These are phyloP conservation scores for Drosophila diplacantha DNA, from an alignment of 2,888 invertebrate genomes.

Conservation along the genomic window DNA sequence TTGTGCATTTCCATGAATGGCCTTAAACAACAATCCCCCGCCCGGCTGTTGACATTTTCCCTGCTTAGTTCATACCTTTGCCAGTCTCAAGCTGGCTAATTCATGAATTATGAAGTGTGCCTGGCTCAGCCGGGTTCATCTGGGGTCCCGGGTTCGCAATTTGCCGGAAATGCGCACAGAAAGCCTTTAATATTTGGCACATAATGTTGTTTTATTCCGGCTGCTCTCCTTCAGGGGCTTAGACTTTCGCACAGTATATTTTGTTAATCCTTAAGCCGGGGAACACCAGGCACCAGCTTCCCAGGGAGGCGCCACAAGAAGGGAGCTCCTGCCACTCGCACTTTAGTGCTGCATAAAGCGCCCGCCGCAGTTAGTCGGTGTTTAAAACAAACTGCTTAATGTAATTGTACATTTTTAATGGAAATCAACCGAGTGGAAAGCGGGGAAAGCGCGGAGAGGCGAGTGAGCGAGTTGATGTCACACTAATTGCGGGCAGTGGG, in stretches of 20 bases:
- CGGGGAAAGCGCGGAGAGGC: background rate
- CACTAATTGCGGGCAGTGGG: slow-evolving; percentile 9
- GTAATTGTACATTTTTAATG: slow-evolving; percentile 25
- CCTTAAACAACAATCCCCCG: background rate
- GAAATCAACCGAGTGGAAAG: slow-evolving; percentile 1
- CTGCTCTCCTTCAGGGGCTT: background rate
- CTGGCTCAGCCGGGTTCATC: slow-evolving; percentile 7
- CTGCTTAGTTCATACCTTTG: background rate
- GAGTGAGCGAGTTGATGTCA: slow-evolving; percentile 1
- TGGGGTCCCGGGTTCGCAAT: slow-evolving; percentile 4
- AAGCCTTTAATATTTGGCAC: background rate
- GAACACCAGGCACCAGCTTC: background rate
- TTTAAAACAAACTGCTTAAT: slow-evolving; percentile 15
- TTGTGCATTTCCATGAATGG: background rate
- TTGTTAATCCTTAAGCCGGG: slow-evolving; percentile 9
- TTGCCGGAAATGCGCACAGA: background rate
- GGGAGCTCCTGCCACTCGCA: background rate
- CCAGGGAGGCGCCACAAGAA: background rate
- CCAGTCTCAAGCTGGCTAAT: background rate
- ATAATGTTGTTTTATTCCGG: background rate
- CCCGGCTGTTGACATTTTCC: background rate
- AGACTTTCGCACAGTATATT: slow-evolving; percentile 5
- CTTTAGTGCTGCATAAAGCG: slow-evolving; percentile 1
- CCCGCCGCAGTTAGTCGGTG: background rate
- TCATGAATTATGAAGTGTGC: slow-evolving; percentile 5